Evolutionary conservation across 2,888 invertebrate genomes (phyloP).

Genomic region (Oasisia sp.): DNA sequence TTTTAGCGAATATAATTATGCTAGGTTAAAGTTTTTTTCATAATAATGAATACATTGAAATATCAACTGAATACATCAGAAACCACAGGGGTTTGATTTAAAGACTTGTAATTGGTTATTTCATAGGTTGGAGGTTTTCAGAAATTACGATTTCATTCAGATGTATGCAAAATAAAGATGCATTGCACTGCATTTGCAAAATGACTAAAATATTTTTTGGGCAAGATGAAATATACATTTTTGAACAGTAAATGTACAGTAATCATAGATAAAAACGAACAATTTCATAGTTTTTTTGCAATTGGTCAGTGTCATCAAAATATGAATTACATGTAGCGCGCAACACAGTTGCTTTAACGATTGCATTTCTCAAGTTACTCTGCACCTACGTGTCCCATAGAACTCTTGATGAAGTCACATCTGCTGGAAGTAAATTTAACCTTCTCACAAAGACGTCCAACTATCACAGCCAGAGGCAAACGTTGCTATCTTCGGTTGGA

Average conservation of each 20-base stretch:
- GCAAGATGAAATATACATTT: background rate
- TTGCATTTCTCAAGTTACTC: background rate
- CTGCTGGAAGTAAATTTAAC: background rate
- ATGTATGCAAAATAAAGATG: background rate
- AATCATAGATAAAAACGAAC: background rate
- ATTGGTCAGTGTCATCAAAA: background rate
- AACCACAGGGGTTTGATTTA: background rate
- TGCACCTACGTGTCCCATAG: background rate
- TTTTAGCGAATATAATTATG: background rate
- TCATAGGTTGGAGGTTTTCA: background rate
- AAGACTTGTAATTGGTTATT: background rate
- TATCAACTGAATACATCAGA: background rate
- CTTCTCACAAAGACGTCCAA: background rate
- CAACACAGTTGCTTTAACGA: background rate
- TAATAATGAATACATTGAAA: no score
- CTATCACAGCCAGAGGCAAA: background rate
- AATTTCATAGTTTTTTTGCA: background rate
- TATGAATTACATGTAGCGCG: background rate
- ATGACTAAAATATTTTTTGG: background rate
- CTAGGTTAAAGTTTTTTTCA: background rate
- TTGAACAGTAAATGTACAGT: background rate
- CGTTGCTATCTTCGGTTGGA: background rate
- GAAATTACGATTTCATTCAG: background rate
- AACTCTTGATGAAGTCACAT: background rate
- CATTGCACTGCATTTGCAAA: background rate